Percentiles rank a stretch among this genome's conserved stretches.
These are phyloP conservation scores for Leptosomus discolor DNA, from an alignment of 2,113 vertebrate genomes.

Conservation along the genomic window DNA sequence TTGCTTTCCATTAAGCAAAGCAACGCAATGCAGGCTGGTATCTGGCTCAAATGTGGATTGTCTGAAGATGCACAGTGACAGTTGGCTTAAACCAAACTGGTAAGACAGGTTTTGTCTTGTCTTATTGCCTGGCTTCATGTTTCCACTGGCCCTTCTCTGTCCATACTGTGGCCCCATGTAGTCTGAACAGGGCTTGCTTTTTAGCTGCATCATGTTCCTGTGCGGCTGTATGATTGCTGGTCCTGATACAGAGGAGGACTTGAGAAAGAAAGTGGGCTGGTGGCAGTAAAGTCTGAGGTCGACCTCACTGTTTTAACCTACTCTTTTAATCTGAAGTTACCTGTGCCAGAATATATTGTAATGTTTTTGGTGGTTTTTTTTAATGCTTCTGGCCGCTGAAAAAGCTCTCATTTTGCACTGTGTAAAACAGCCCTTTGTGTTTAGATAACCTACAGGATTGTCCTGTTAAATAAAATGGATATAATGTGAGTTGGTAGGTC, in stretches of 20 bases:
- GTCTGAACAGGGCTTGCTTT: background rate
- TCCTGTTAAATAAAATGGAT: background rate
- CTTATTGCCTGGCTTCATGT: background rate
- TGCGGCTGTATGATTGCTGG: background rate
- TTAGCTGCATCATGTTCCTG: background rate
- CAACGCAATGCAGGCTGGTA: background rate
- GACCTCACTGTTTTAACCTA: background rate
- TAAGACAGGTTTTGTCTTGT: background rate
- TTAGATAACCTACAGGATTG: background rate
- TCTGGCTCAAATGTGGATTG: background rate
- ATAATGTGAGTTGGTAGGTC: background rate
- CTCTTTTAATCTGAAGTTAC: background rate
- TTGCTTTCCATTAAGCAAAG: background rate
- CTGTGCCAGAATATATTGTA: background rate
- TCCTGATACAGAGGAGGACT: background rate
- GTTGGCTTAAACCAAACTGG: background rate
- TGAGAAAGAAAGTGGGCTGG: background rate
- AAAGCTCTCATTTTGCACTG: background rate
- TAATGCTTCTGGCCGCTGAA: background rate
- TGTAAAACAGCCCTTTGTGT: background rate
- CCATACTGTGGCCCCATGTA: fast-evolving
- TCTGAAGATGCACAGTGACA: background rate
- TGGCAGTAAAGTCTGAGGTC: background rate
- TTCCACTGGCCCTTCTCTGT: background rate
- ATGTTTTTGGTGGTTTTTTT: background rate